phyloP scores from a whole-genome alignment of 2,113 vertebrate genomes.

The Pagrus major region DNA sequence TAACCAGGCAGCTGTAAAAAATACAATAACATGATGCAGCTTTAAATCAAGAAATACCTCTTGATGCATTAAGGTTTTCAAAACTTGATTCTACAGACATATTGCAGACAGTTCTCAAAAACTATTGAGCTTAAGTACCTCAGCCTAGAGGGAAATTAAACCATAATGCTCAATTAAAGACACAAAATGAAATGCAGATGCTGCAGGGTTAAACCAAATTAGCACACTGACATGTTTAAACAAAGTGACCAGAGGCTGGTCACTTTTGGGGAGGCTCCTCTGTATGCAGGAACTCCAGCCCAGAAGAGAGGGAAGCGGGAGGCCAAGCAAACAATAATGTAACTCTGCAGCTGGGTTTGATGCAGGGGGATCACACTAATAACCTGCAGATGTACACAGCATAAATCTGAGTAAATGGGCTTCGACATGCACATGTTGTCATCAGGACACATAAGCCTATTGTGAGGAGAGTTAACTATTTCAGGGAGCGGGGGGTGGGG shows the following conservation, averaged over 20 bases:
- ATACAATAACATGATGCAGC: no score
- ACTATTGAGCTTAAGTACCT: neutral
- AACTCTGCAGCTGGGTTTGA: conserved; percentile 54
- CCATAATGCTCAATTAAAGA: neutral
- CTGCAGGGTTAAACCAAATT: neutral
- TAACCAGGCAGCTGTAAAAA: no score
- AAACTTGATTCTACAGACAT: neutral
- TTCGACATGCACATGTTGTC: conserved; percentile 3
- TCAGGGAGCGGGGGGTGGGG: conserved; percentile 7
- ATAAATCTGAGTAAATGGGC: conserved; percentile 21
- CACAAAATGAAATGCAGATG: neutral
- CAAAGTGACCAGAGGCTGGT: neutral
- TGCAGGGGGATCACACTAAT: conserved; percentile 65
- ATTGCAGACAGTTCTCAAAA: neutral
- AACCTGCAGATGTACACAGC: conserved; percentile 77
- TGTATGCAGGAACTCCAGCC: conserved; percentile 21
- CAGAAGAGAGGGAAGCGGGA: neutral
- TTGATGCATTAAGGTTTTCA: no score
- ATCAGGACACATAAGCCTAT: conserved; percentile 18
- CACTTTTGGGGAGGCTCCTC: neutral
- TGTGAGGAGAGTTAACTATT: conserved; percentile 13
- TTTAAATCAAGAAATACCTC: no score
- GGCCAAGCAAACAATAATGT: conserved; percentile 24
- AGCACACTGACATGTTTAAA: neutral
- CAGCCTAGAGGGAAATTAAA: neutral